Conservation (phyloP, 1,140 invertebrate genomes). For the Melitaea cinxia region DNA sequence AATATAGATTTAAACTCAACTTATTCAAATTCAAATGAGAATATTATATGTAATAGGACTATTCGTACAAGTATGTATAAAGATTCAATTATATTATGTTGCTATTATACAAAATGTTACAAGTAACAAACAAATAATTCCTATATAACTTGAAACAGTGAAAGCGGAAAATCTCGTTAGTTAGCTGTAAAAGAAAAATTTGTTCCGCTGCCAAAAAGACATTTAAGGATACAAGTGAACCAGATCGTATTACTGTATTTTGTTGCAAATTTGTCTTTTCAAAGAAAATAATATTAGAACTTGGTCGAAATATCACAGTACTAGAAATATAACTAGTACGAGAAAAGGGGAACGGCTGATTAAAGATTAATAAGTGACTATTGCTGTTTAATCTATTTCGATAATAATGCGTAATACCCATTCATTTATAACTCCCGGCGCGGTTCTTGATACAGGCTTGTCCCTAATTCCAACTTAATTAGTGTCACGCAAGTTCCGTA, state of each 20-base stretch:
- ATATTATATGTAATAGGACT: background rate
- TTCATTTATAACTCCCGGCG: conserved; percentile 77
- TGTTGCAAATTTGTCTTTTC: background rate
- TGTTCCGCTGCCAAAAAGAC: conserved; percentile 17
- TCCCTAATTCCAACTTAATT: conserved; percentile 80
- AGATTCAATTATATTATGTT: background rate
- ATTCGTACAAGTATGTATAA: background rate
- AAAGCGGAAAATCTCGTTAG: conserved; percentile 17
- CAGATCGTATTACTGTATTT: background rate
- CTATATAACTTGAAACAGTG: conserved; percentile 13
- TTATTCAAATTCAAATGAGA: no score
- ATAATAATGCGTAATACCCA: conserved; percentile 73
- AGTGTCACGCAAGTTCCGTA: conserved; percentile 80
- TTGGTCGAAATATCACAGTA: background rate
- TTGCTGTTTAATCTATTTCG: conserved; percentile 14
- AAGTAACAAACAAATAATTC: background rate
- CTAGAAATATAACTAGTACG: background rate
- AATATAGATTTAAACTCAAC: no score
- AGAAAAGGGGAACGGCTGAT: background rate
- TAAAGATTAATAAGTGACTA: background rate
- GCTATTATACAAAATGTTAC: background rate
- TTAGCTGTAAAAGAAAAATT: conserved; percentile 19
- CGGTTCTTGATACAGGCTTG: conserved; percentile 78
- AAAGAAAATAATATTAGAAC: background rate
- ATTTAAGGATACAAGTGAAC: conserved; percentile 12